Evolutionary conservation across 2,888 invertebrate genomes (phyloP).

Genomic region (Nymphalis c-album): DNA sequence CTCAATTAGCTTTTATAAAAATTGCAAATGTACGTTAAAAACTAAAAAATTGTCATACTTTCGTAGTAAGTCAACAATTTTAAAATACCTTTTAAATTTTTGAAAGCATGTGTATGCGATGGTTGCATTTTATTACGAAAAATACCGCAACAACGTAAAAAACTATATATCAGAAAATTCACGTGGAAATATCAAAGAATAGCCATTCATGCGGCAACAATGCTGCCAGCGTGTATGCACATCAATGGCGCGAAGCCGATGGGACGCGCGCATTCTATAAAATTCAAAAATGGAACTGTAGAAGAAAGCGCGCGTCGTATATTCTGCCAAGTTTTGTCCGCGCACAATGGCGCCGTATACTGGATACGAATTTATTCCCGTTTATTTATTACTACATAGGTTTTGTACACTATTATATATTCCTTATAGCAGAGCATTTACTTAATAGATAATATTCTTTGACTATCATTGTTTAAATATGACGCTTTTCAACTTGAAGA

Average conservation of each 20-base stretch:
- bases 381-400: slow-evolving; percentile 29
- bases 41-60: background rate
- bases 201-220: slow-evolving; percentile 51
- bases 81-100: slow-evolving; percentile 18
- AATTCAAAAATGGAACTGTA: slow-evolving; percentile 56
- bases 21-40: background rate
- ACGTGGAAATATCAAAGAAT: slow-evolving; percentile 47
- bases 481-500: background rate
- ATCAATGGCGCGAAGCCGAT: slow-evolving; percentile 38
- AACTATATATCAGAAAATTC: slow-evolving; percentile 41
- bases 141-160: slow-evolving; percentile 24
- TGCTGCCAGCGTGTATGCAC: slow-evolving; percentile 45
- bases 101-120: slow-evolving; percentile 13
- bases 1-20: background rate
- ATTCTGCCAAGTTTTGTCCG: slow-evolving; percentile 51
- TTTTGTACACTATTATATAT: slow-evolving; percentile 25
- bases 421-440: slow-evolving; percentile 26
- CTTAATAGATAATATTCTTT: background rate
- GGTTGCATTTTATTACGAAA: slow-evolving; percentile 26
- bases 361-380: slow-evolving; percentile 30
- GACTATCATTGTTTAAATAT: background rate
- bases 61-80: slow-evolving; percentile 4
- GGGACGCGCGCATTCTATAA: slow-evolving; percentile 48
- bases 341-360: slow-evolving; percentile 29
- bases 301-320: slow-evolving; percentile 52